Evolutionary conservation across 2,797 vertebrate species (phyloP), one percentile per base, ranked within the genome.

Genomic region (Acestrorhynchus altus): DNA sequence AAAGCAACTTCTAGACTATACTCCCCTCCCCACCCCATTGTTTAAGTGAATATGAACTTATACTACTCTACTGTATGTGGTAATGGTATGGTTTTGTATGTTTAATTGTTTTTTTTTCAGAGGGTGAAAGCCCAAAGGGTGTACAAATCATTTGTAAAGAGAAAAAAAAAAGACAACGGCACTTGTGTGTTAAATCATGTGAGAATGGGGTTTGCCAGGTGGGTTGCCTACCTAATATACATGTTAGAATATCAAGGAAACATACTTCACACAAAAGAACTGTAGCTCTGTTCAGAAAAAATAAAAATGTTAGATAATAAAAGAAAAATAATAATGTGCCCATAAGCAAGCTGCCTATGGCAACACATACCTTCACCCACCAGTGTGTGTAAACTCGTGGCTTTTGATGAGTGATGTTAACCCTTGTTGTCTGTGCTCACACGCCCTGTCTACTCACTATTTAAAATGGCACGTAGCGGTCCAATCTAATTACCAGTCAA

Each of bases 1-100:
- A 84, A 90, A 90, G 85, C 86, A 88, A 88, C 86, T 90, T 92
- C 91, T 89, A 68, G 87, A 86, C 63, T 77, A 40, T 82, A 83
- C 81, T 85, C 82, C 31, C 31, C 31, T 2, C 31, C 81, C 81
- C 76, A 80, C 81, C 81, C 71, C 80, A 68, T 76, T 80, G 73
- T 83, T 82, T 82, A 80, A 87, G 88, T 93, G 86, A 92, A 88
- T 90, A 90, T 93, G 87, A 92, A 89, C 86, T 90, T 79, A 82
- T 80, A 88, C 88, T 92, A 91, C 91, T 89, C 89, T 92, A 92
- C 90, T 92, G 84, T 87, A 91, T 93, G 87, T 89, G 84, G 80
- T 87, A 85, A 79, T 86, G 82, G 81, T 93, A 90, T 90, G 90
- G 91, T 93, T 90, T 90, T 85, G 39, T 91, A 84, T 89, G 88